Evolutionary conservation across 2,113 vertebrate species (phyloP), one percentile per base, ranked within the genome.

Genomic region (Okapia johnstoni): DNA sequence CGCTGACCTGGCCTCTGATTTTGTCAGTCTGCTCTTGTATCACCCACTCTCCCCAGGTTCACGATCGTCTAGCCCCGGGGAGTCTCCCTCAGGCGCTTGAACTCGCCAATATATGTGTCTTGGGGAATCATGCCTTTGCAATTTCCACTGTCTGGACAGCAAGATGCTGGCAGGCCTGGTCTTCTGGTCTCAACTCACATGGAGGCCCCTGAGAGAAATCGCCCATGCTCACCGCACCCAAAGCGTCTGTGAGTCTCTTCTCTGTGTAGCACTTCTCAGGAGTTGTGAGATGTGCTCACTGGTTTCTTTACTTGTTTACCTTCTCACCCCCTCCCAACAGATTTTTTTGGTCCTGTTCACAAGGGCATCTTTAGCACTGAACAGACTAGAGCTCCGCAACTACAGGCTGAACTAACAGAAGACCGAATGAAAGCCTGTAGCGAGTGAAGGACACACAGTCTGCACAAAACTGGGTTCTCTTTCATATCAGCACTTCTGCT

Each of bases 31-130:
- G 54, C 21, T 23, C 50, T 73, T 26, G 3, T 7, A 1, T 58
- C 46, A 21, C 48, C 30, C 16, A 7, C 10, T 3, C 16, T n/a
- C 25, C 40, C 6, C 12, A 66, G 58, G 25, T 13, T 52, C 36
- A 23, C 0, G 6, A 12, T 28, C 4, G n/a, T 28, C 25, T 10
- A 84, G 28, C 5, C n/a, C 4, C 7, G 0, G 0, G 63, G 33
- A 26, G 16, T 60, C 76, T 84, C 52, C 89, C 84, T 40, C 9
- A 4, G 25, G 25, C 30, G 46, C 81, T 15, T 6, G 19, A 61
- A 10, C 17, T 16, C 2, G 3, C 9, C 30, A 7, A 5, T 26
- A 40, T 0, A 1, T 70, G 50, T 40, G 25, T 46, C 54, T 52
- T 9, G 0, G 26, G n/a, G 40, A 58, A 4, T 4, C 15, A 1